These are phyloP conservation scores for Danaus plexippus DNA, from an alignment of 1,140 invertebrate species.

Conservation along the genomic window DNA sequence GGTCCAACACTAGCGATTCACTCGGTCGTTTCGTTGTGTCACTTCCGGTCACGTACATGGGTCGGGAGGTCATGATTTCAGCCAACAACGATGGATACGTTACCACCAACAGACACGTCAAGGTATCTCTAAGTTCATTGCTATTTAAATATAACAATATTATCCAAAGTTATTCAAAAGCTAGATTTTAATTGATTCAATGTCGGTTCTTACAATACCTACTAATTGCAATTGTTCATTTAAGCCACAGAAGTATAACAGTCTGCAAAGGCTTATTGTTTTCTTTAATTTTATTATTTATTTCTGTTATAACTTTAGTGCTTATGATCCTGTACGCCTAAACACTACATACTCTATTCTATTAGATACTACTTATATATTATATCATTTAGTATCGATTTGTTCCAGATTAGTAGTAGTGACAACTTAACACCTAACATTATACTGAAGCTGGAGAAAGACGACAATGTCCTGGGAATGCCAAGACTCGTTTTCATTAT, in stretches of 20 bases:
- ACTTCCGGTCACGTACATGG: slow-evolving; percentile 38
- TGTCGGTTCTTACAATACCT: too few relatives aligned
- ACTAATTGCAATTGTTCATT: too few relatives aligned
- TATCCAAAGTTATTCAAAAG: too few relatives aligned
- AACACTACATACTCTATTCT: too few relatives aligned
- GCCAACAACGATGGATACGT: slow-evolving; percentile 40
- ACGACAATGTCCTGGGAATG: slow-evolving; percentile 80
- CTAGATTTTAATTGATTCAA: too few relatives aligned
- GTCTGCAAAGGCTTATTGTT: too few relatives aligned
- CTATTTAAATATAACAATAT: too few relatives aligned
- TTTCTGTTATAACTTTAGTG: too few relatives aligned
- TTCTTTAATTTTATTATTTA: too few relatives aligned
- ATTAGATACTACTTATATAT: too few relatives aligned
- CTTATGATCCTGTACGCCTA: too few relatives aligned
- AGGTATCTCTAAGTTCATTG: slow-evolving; percentile 24
- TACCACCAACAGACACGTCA: slow-evolving; percentile 33
- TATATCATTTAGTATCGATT: slow-evolving; percentile 2
- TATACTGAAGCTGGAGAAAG: slow-evolving; percentile 77
- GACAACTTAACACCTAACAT: slow-evolving; percentile 65
- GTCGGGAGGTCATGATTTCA: slow-evolving; percentile 35
- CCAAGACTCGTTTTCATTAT: slow-evolving; percentile 82
- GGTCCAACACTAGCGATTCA: slow-evolving; percentile 32
- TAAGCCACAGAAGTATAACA: too few relatives aligned
- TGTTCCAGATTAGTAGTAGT: slow-evolving; percentile 38
- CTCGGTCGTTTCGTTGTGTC: slow-evolving; percentile 37